Evolutionary conservation across 2,113 vertebrate genomes (phyloP).

Genomic region (Rousettus leschenaultii): DNA sequence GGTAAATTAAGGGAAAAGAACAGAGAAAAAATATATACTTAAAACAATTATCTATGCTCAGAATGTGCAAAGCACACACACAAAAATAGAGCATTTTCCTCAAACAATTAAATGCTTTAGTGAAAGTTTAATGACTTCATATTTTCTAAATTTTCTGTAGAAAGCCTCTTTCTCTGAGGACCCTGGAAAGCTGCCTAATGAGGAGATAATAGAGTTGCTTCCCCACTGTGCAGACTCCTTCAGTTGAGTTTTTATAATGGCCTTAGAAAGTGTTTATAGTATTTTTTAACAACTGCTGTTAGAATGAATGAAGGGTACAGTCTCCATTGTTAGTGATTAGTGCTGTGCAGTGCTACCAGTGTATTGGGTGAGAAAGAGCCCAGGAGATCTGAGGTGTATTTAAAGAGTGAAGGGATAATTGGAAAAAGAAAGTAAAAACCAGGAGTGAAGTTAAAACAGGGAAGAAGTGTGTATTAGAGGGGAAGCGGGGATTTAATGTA

Average conservation of each 20-base stretch:
- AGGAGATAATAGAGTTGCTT: conserved; percentile 76
- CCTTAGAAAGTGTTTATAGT: conserved; percentile 83
- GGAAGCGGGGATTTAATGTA: background rate
- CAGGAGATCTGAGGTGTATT: conserved; percentile 48
- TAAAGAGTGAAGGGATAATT: conserved; percentile 54
- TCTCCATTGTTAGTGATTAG: conserved; percentile 67
- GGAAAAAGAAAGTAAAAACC: conserved; percentile 45
- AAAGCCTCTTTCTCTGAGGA: conserved; percentile 74
- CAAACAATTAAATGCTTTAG: conserved; percentile 79
- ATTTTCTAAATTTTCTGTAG: conserved; percentile 73
- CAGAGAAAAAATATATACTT: conserved; percentile 46
- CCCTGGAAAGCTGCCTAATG: conserved; percentile 81
- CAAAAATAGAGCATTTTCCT: conserved; percentile 64
- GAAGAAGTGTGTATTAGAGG: background rate
- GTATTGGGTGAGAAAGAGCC: conserved; percentile 69
- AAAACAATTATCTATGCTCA: conserved; percentile 54
- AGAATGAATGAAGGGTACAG: conserved; percentile 65
- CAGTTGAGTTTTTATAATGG: conserved; percentile 81
- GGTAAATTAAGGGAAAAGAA: conserved; percentile 71
- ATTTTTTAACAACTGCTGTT: conserved; percentile 80
- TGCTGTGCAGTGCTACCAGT: background rate
- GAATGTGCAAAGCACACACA: conserved; percentile 65
- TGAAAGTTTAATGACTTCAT: conserved; percentile 81
- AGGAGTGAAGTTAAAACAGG: background rate
- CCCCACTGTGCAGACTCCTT: conserved; percentile 68